Percentiles rank a stretch among this genome's conserved stretches.
These are phyloP conservation scores for Sinodicranocentrus sp. DNA, from an alignment of 2,888 invertebrate genomes.

Conservation along the genomic window DNA sequence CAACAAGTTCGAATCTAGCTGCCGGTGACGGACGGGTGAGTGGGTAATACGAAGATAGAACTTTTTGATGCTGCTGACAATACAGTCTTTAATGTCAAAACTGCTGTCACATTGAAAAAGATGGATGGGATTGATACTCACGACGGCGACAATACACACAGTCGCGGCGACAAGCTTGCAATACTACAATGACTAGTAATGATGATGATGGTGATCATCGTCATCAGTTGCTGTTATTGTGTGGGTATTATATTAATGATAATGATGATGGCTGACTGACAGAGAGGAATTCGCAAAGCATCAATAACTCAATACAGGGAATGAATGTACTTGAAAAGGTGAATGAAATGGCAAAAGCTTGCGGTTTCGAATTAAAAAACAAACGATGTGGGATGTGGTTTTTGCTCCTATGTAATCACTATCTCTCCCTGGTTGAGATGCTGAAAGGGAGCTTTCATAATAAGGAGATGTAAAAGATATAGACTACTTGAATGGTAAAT, in stretches of 20 bases:
- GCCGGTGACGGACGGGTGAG: neutral
- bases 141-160: constrained; percentile 25
- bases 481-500: too few relatives aligned
- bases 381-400: constrained; percentile 16
- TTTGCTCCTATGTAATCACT: neutral
- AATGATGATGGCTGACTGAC: constrained; percentile 64
- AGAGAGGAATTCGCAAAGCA: constrained; percentile 54
- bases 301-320: constrained; percentile 59
- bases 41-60: constrained; percentile 37
- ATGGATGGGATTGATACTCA: constrained; percentile 57
- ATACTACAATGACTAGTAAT: neutral
- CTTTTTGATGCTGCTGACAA: constrained; percentile 55
- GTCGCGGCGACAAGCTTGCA: constrained; percentile 15
- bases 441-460: neutral
- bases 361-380: constrained; percentile 9
- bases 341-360: neutral
- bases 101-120: constrained; percentile 56
- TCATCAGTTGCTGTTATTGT: constrained; percentile 19
- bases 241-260: constrained; percentile 51
- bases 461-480: too few relatives aligned
- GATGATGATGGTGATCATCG: constrained; percentile 24
- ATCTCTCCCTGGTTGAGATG: neutral
- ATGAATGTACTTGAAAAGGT: too few relatives aligned
- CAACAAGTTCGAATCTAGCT: neutral
- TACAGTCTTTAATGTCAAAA: constrained; percentile 65